These are phyloP conservation scores for Epizoanthus scotinus DNA, from an alignment of 92 coral and sea anemone genomes.

Conservation along the genomic window DNA sequence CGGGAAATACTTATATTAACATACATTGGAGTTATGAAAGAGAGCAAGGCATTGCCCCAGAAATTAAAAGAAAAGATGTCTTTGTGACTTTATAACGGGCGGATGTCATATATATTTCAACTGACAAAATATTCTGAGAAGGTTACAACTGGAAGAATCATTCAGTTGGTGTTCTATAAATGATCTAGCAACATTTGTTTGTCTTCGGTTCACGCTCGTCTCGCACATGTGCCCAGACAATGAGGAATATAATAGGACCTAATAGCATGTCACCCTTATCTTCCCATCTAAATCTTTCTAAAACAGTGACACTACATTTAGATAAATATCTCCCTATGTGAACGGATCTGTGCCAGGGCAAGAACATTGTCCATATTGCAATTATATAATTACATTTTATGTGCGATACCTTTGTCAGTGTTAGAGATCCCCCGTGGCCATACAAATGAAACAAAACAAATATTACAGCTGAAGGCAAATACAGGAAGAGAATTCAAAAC, in stretches of 20 bases:
- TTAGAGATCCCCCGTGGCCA: neutral
- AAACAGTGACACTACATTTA: too few species aligned
- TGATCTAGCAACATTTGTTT: neutral
- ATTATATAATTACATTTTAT: neutral
- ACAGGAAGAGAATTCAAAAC: neutral
- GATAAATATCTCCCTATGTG: neutral
- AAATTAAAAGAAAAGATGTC: neutral
- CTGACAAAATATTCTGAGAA: neutral
- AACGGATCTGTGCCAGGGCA: neutral
- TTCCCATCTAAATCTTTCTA: neutral
- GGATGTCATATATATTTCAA: constrained; percentile 4
- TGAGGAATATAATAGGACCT: neutral
- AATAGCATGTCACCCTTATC: neutral
- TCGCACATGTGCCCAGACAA: neutral
- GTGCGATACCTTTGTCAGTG: neutral
- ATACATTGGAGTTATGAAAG: neutral
- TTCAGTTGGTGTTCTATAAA: neutral
- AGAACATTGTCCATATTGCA: neutral
- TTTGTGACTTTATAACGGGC: neutral
- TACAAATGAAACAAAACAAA: neutral
- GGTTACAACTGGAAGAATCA: neutral
- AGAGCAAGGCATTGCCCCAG: neutral
- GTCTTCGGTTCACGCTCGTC: neutral
- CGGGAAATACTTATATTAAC: neutral
- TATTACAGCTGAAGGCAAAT: neutral